These are phyloP conservation scores for Lasioglossum marginatum DNA, from an alignment of 2,888 invertebrate species.

Conservation along the genomic window DNA sequence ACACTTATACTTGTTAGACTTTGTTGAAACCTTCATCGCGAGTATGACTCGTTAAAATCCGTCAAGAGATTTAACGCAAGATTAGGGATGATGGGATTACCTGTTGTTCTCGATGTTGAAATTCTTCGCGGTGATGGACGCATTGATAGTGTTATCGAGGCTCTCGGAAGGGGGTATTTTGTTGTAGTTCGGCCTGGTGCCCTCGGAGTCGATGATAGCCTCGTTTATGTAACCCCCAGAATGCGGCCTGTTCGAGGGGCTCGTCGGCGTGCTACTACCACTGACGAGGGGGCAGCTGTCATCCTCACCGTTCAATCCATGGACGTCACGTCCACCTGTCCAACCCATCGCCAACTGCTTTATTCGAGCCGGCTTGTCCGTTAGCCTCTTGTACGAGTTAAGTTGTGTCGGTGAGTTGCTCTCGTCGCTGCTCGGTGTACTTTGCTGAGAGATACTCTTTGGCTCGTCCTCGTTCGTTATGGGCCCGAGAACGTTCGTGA, in stretches of 20 bases:
- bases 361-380: conserved; percentile 92
- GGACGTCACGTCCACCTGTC: conserved; percentile 84
- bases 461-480: conserved; percentile 81
- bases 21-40: too few species aligned
- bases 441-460: conserved; percentile 85
- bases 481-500: conserved; percentile 85
- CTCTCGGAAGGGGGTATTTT: conserved; percentile 80
- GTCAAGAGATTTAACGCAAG: too few species aligned
- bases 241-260: conserved; percentile 88
- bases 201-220: conserved; percentile 89
- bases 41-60: too few species aligned
- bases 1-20: too few species aligned
- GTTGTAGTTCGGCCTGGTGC: conserved; percentile 78
- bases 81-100: conserved; percentile 58
- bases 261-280: conserved; percentile 89
- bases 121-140: conserved; percentile 85
- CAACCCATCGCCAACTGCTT: conserved; percentile 92
- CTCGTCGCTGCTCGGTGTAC: conserved; percentile 92
- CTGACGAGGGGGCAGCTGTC: conserved; percentile 92
- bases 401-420: conserved; percentile 95
- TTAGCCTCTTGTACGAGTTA: conserved; percentile 93
- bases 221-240: conserved; percentile 93
- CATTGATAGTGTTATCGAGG: conserved; percentile 81
- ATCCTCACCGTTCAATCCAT: conserved; percentile 86
- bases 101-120: conserved; percentile 87